These are phyloP conservation scores for Hippocampus abdominalis DNA, from an alignment of 2,113 vertebrate genomes.

Conservation along the genomic window DNA sequence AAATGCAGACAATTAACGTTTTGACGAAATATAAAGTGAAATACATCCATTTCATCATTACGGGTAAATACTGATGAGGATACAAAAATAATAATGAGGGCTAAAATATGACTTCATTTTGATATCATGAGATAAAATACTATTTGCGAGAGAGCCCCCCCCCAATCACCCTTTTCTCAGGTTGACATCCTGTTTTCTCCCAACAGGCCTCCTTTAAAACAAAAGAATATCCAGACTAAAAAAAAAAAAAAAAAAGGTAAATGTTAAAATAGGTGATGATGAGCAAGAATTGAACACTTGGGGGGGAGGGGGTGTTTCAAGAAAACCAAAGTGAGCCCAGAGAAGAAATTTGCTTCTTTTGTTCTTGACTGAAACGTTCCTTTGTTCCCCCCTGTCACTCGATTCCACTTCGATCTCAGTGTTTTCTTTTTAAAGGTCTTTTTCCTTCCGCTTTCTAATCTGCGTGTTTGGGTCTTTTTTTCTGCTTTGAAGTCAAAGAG, in stretches of 20 bases:
- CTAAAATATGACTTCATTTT: conserved; percentile 61
- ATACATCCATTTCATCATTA: conserved; percentile 61
- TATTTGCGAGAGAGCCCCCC: conserved; percentile 51
- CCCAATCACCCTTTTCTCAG: conserved; percentile 29
- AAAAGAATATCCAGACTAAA: conserved; percentile 22
- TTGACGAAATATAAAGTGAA: conserved; percentile 54
- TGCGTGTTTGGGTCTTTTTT: conserved; percentile 35
- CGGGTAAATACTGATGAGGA: conserved; percentile 69
- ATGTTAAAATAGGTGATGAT: conserved; percentile 46
- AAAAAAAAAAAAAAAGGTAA: conserved; percentile 17
- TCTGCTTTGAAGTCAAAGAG: conserved; percentile 46
- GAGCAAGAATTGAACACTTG: conserved; percentile 53
- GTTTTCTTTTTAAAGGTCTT: conserved; percentile 10
- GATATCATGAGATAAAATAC: conserved; percentile 64
- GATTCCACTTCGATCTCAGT: conserved; percentile 27
- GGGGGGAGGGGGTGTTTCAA: conserved; percentile 33
- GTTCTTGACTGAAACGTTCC: conserved; percentile 51
- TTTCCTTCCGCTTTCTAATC: conserved; percentile 31
- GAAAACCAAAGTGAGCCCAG: conserved; percentile 57
- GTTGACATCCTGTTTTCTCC: conserved; percentile 36
- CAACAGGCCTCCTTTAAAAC: conserved; percentile 23
- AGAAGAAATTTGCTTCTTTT: conserved; percentile 57
- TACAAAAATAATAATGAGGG: conserved; percentile 62
- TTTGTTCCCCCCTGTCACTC: conserved; percentile 42
- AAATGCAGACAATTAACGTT: conserved; percentile 41